Conservation (phyloP, 2,797 vertebrate species). For the Enteromius unitaeniatus region DNA sequence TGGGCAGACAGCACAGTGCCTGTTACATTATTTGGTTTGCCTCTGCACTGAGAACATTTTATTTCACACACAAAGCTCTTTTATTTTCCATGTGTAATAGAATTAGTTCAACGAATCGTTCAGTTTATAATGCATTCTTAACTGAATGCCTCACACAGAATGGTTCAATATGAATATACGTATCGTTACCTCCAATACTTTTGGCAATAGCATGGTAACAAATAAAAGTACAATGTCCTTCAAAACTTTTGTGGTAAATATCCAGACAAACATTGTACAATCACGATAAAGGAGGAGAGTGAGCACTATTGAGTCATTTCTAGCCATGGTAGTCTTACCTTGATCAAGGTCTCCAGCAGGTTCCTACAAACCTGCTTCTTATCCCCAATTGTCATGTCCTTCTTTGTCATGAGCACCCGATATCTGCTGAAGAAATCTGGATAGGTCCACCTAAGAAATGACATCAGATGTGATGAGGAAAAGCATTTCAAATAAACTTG, state of each 20-base stretch:
- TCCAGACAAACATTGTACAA: not conserved
- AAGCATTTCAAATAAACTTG: not conserved
- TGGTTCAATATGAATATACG: too few relatives aligned
- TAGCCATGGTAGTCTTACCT: slow-evolving; percentile 74
- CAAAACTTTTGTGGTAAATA: not conserved
- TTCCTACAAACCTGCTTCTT: slow-evolving; percentile 87
- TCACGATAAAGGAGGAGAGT: not conserved
- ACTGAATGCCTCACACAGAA: too few relatives aligned
- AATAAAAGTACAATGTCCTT: not conserved
- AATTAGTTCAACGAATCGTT: too few relatives aligned
- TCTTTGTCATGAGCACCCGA: slow-evolving; percentile 88
- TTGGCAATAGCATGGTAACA: not conserved
- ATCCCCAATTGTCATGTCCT: slow-evolving; percentile 78
- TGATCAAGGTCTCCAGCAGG: slow-evolving; percentile 86
- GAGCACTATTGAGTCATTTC: not conserved
- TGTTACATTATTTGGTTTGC: too few relatives aligned
- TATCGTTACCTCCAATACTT: not conserved
- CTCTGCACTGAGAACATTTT: too few relatives aligned
- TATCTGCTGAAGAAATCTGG: slow-evolving; percentile 93
- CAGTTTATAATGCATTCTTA: too few relatives aligned
- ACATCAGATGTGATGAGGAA: not conserved
- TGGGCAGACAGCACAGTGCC: too few relatives aligned
- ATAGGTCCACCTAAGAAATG: slow-evolving; percentile 89
- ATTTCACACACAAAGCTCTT: too few relatives aligned
- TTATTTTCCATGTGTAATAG: too few relatives aligned